Evolutionary conservation across 2,797 vertebrate species (phyloP), one percentile per base, ranked within the genome.

Genomic region (Galagoides demidoff): DNA sequence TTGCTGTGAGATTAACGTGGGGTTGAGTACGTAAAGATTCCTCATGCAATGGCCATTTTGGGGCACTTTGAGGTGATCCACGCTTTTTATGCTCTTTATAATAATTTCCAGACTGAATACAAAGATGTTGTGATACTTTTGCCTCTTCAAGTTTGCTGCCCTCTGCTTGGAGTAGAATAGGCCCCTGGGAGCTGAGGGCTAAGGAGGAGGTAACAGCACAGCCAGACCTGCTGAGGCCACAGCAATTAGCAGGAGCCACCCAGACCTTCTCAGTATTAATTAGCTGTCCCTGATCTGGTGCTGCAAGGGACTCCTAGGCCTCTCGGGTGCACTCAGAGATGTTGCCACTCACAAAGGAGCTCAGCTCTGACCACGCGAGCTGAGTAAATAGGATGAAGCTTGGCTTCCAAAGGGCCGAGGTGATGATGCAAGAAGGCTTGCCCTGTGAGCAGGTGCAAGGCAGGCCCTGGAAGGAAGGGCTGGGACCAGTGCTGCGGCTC

Each of bases 251-350:
- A 34, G 34, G 25, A 90, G 14, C 29, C 86, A 57, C 81, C 39
- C 90, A 95, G 95, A 92, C 92, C 93, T 95, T 88, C 79, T 59
- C 43, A 3, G 11, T 94, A 63, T 78, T 96, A 97, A 97, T 97
- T 96, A 97, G 96, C 74, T 82, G 85, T 86, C 88, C 92, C 96
- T 74, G 64, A 74, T 91, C 82, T 66, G 71, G 66, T 19, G 68
- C 95, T 90, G 14, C 64, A 7, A 1, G 89, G 89, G 96, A 55
- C 85, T 63, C 55, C 25, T 3, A 1, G 45, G 84, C 85, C 94
- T 94, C 95, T 49, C 0, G 4, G 82, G 85, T 57, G 52, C 55
- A 7, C 92, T 55, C 89, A 1, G 76, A 61, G 90, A 92, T 4
- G 3, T 27, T 0, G 13, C 12, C 57, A 16, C 49, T 73, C 93